Conservation (phyloP, 2,888 invertebrate species). For the Ferdinandea cuprea region DNA sequence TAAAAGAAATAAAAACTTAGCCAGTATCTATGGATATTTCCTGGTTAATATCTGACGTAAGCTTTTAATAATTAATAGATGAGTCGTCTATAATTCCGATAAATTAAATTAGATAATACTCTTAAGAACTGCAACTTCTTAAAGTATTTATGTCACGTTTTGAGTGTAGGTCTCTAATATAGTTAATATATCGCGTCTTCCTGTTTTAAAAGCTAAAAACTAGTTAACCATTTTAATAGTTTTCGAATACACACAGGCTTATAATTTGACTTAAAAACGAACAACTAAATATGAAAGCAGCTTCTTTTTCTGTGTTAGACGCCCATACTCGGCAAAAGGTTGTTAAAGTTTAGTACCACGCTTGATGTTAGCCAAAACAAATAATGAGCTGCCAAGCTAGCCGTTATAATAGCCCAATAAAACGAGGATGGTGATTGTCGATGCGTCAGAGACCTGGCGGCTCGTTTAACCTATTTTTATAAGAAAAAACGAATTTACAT, state of each 20-base stretch:
- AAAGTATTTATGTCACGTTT: slow-evolving; percentile 40
- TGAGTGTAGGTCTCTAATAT: slow-evolving; percentile 4
- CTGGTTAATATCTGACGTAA: slow-evolving; percentile 29
- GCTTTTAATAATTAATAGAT: slow-evolving; percentile 33
- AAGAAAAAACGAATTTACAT: slow-evolving; percentile 22
- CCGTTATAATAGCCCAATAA: slow-evolving; percentile 14
- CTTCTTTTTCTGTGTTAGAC: slow-evolving; percentile 1
- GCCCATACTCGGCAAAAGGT: slow-evolving; percentile 18
- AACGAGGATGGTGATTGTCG: not conserved
- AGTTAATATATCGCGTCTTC: slow-evolving; percentile 20
- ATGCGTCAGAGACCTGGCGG: slow-evolving; percentile 9
- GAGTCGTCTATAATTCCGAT: slow-evolving; percentile 9
- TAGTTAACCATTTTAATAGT: slow-evolving; percentile 12
- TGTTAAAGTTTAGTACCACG: slow-evolving; percentile 39
- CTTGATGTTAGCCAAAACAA: slow-evolving; percentile 11
- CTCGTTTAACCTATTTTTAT: slow-evolving; percentile 26
- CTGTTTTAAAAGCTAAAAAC: slow-evolving; percentile 21
- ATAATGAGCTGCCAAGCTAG: slow-evolving; percentile 5
- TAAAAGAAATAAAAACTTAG: not conserved
- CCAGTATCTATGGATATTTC: slow-evolving; percentile 2
- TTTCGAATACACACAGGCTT: slow-evolving; percentile 7
- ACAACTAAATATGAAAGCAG: slow-evolving; percentile 7
- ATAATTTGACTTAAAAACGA: slow-evolving; percentile 8
- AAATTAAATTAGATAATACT: slow-evolving; percentile 8
- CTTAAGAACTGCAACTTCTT: slow-evolving; percentile 15